phyloP scores from a whole-genome alignment of 2,888 invertebrate genomes.

The Diarsia brunnea region DNA sequence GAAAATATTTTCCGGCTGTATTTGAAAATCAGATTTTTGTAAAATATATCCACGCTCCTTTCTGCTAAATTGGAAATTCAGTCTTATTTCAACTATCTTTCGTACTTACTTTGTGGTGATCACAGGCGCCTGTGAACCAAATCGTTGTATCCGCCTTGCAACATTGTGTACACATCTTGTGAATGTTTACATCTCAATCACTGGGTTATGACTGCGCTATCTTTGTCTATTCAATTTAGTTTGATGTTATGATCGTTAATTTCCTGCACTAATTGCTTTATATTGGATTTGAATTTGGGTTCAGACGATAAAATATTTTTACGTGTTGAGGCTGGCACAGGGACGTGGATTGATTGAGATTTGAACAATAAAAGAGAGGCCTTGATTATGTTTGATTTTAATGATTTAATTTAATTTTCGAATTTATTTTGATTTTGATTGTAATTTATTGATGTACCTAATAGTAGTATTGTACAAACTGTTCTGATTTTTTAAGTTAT shows the following conservation, averaged over 20 bases:
- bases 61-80: neutral
- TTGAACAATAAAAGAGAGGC: no score
- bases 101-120: neutral
- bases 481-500: no score
- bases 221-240: constrained; percentile 7
- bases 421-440: no score
- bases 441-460: no score
- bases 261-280: constrained; percentile 4
- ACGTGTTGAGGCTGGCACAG: neutral
- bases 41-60: no score
- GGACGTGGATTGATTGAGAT: no score
- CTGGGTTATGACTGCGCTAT: constrained; percentile 14
- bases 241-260: constrained; percentile 1
- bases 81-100: neutral
- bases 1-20: no score
- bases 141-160: neutral
- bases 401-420: no score
- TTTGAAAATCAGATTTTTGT: no score
- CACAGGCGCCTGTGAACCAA: neutral
- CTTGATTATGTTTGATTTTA: no score
- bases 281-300: neutral
- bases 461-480: no score
- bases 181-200: constrained; percentile 6
- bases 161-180: constrained; percentile 5
- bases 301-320: neutral